A percentile compares a stretch with the other conserved stretches of the same genome.
Conservation (phyloP, 1,140 invertebrate species). For the honey bee (Apis mellifera) region DNA sequence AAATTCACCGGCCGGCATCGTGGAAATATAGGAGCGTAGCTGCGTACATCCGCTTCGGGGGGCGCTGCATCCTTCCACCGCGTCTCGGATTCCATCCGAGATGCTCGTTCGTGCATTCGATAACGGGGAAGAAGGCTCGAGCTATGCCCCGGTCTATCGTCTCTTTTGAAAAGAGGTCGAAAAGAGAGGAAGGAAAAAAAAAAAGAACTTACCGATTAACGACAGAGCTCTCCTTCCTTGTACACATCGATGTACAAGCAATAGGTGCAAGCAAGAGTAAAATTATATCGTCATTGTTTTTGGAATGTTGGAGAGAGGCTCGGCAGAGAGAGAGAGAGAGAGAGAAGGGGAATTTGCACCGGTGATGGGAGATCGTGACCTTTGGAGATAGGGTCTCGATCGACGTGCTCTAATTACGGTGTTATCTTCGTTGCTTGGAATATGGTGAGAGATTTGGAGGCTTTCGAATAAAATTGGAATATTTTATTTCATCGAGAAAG, state of each 20-base stretch:
- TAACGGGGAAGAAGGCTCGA: conserved; percentile 55
- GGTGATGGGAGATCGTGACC: neutral
- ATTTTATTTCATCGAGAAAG: neutral
- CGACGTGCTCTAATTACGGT: conserved; percentile 24
- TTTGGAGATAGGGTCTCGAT: neutral
- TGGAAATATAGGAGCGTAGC: conserved; percentile 38
- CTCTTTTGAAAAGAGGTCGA: neutral
- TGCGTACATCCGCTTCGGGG: conserved; percentile 50
- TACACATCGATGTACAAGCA: too few species aligned
- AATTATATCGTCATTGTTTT: neutral
- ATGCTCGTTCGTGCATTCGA: conserved; percentile 35
- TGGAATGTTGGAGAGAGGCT: neutral
- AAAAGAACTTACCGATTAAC: conserved; percentile 5
- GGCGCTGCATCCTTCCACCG: conserved; percentile 38
- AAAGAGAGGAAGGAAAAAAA: neutral
- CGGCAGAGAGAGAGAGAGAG: neutral
- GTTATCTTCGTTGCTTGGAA: too few species aligned
- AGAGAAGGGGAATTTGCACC: neutral
- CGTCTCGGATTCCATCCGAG: conserved; percentile 56
- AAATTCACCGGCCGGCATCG: conserved; percentile 48
- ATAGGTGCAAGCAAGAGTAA: too few species aligned
- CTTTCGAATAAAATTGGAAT: too few species aligned
- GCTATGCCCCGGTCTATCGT: conserved; percentile 16
- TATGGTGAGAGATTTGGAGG: neutral
- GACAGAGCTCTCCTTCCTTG: neutral